Evolutionary conservation across 2,113 vertebrate genomes (phyloP).

Genomic region (Cavia porcellus): DNA sequence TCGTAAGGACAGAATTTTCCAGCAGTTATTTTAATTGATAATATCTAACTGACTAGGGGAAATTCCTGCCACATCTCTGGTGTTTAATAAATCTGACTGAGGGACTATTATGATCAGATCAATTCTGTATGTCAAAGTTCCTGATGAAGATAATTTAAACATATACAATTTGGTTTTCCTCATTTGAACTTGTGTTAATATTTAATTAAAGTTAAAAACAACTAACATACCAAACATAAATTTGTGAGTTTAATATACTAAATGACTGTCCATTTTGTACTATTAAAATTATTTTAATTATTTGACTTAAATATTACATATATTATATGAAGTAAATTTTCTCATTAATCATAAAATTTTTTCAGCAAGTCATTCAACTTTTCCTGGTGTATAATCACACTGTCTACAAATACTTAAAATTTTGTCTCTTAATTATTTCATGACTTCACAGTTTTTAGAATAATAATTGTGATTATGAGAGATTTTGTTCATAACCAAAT

Average conservation of each 20-base stretch:
- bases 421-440: conserved; percentile 37
- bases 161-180: not conserved
- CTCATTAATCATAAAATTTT: conserved; percentile 43
- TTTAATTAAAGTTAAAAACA: conserved; percentile 30
- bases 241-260: not conserved
- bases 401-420: conserved; percentile 41
- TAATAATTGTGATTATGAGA: not conserved
- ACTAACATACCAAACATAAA: not conserved
- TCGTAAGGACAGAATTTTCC: not conserved
- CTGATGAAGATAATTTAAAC: not conserved
- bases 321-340: conserved; percentile 7
- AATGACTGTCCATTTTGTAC: not conserved
- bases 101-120: not conserved
- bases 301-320: not conserved
- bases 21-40: not conserved
- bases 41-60: not conserved
- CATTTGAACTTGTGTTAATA: not conserved
- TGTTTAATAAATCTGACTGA: not conserved
- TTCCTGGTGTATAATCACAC: conserved; percentile 10
- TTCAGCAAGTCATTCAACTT: not conserved
- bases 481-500: not conserved
- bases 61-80: not conserved
- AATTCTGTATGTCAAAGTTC: not conserved
- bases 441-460: not conserved
- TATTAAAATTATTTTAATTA: conserved; percentile 34